These are phyloP conservation scores for Falco peregrinus DNA, from an alignment of 2,797 vertebrate genomes.

Conservation along the genomic window DNA sequence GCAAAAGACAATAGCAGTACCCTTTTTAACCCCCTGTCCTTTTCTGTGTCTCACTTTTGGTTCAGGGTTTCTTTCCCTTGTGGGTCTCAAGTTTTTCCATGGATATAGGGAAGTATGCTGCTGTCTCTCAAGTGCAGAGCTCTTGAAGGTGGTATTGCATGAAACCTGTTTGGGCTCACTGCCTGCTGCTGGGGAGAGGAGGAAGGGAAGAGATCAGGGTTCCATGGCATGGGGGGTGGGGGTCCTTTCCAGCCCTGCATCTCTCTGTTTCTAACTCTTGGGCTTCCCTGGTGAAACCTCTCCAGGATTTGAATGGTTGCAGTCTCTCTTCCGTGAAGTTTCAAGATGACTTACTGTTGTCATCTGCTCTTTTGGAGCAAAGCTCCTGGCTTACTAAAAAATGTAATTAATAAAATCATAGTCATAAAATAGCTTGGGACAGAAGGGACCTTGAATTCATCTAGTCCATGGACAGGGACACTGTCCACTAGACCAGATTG, in stretches of 20 bases:
- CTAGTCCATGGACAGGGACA: background rate
- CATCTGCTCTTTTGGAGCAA: background rate
- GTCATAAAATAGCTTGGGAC: background rate
- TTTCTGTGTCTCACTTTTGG: background rate
- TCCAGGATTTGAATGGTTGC: background rate
- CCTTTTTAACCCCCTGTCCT: background rate
- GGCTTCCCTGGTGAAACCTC: background rate
- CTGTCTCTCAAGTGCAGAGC: background rate
- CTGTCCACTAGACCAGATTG: background rate
- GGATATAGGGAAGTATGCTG: background rate
- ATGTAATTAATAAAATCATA: background rate
- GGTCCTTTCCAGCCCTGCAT: background rate
- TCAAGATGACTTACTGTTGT: background rate
- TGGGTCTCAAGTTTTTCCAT: background rate
- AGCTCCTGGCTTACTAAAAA: background rate
- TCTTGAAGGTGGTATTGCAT: background rate
- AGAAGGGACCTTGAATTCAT: background rate
- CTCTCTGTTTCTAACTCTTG: background rate
- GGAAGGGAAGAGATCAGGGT: background rate
- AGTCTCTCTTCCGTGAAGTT: background rate
- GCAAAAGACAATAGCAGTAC: background rate
- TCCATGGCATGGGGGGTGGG: fast-evolving
- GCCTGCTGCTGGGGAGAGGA: background rate
- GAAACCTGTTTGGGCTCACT: background rate
- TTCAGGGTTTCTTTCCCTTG: background rate